Base-by-base conservation (phyloP, 2,888 invertebrate genomes). In the Timema podura region DNA sequence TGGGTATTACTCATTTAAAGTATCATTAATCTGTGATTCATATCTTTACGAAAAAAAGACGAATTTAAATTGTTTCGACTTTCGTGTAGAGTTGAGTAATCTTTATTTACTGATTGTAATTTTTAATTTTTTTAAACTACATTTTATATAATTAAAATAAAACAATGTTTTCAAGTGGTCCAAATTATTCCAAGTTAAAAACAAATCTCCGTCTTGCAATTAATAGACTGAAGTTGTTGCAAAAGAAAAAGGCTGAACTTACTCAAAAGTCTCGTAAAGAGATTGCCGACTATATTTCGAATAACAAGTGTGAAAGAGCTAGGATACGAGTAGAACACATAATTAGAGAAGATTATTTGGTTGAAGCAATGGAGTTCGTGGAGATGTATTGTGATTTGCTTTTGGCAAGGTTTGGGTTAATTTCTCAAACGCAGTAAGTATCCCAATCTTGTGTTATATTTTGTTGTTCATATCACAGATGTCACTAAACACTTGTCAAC, bases 351-450 rank as follows among this genome's bases (percentile, higher is more conserved):
- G 99, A 99, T 83, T 99, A 99, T 81, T 87, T 98, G 82, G 98
- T 99, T 5, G 99, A 99, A 83, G 98, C 98, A 0, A 96, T 98
- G 93, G 99, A 99, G 84, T 88, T 99, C 71, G 89, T 99, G 0
- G 99, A 99, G 84, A 98, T 99, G 97, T 99, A 96, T 80, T 98
- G 99, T 83, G 99, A 99, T 83, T 84, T 99, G 68, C 82, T 99
- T 64, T 82, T 99, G 68, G 98, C 99, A 0, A 87, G 99, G 77
- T 98, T 98, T 83, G 99, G 98, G 0, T 85, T 99, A 10, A 90
- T 99, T 68, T 95, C 96, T 59, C 96, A 97, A 82, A 96, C 96
- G 93, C 96, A 96, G 86, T 95, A 88, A 80, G 83, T 78, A 9
- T 11, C n/a, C 30, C 2, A 30, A 8, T 64, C n/a, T 45, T 68